Conservation (phyloP, 2,888 invertebrate genomes). For the Leptinotarsa tumamoca region DNA sequence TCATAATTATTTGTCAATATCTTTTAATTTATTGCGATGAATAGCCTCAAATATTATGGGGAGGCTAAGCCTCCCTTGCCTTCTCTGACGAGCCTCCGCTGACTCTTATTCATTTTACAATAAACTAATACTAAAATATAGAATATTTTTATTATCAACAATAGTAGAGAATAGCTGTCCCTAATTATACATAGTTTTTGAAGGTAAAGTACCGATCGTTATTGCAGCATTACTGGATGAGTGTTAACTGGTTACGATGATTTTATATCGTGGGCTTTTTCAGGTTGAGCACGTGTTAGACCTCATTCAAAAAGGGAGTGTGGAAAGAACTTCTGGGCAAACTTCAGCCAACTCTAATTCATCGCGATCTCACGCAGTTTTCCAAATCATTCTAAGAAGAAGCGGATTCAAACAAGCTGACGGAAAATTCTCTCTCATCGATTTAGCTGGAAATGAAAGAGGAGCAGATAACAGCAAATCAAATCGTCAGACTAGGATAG, state of each 20-base stretch:
- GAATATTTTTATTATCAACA: too few relatives aligned
- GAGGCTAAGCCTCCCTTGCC: too few relatives aligned
- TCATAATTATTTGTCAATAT: too few relatives aligned
- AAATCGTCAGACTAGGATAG: conserved; percentile 90
- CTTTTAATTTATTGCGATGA: too few relatives aligned
- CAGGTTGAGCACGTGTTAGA: conserved; percentile 91
- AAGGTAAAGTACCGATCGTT: too few relatives aligned
- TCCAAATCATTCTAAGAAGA: conserved; percentile 90
- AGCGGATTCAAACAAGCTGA: conserved; percentile 83
- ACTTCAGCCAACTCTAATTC: conserved; percentile 98
- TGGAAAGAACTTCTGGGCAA: conserved; percentile 92
- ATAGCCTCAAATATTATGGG: too few relatives aligned
- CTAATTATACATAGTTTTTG: neutral
- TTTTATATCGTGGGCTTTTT: neutral
- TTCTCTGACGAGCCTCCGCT: too few relatives aligned
- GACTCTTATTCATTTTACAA: too few relatives aligned
- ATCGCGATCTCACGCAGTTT: conserved; percentile 98
- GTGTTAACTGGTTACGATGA: too few relatives aligned
- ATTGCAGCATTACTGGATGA: too few relatives aligned
- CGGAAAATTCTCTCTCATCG: conserved; percentile 98
- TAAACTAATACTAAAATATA: too few relatives aligned
- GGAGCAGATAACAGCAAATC: conserved; percentile 99
- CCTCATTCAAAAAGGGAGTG: conserved; percentile 90
- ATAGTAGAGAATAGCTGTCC: too few relatives aligned
- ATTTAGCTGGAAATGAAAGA: conserved; percentile 97